phyloP scores from a whole-genome alignment of 1,140 invertebrate species.

The Holotrichia oblita region DNA sequence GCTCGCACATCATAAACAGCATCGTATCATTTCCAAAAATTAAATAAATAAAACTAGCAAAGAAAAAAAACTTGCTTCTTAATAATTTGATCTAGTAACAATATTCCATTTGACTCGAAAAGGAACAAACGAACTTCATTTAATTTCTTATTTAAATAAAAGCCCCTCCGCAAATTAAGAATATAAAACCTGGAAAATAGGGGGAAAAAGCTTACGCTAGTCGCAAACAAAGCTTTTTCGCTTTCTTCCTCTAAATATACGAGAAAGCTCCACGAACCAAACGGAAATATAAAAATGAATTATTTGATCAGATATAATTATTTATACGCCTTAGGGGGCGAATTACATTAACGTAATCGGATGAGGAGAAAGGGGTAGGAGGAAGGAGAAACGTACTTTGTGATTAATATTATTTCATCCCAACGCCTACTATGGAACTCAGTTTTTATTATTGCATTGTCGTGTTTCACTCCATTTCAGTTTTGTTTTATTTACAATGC shows the following conservation, averaged over 20 bases:
- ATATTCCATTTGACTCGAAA: neutral
- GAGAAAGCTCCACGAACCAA: neutral
- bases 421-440: neutral
- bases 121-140: neutral
- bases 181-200: neutral
- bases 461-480: too few species aligned
- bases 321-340: neutral
- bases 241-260: neutral
- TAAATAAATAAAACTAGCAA: too few species aligned
- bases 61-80: too few species aligned
- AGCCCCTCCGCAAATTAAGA: neutral
- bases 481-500: neutral
- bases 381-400: neutral
- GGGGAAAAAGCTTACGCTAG: neutral
- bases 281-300: conserved; percentile 13
- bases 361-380: neutral
- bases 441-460: neutral
- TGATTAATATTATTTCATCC: neutral
- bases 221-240: neutral
- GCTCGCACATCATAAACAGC: too few species aligned
- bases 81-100: too few species aligned
- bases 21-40: too few species aligned
- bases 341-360: neutral
- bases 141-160: conserved; percentile 13
- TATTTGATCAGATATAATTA: conserved; percentile 14